A percentile compares a stretch with the other conserved stretches of the same genome.
Evolutionary conservation across 1,140 invertebrate species (phyloP).

Genomic region (Drosophila sucinea): DNA sequence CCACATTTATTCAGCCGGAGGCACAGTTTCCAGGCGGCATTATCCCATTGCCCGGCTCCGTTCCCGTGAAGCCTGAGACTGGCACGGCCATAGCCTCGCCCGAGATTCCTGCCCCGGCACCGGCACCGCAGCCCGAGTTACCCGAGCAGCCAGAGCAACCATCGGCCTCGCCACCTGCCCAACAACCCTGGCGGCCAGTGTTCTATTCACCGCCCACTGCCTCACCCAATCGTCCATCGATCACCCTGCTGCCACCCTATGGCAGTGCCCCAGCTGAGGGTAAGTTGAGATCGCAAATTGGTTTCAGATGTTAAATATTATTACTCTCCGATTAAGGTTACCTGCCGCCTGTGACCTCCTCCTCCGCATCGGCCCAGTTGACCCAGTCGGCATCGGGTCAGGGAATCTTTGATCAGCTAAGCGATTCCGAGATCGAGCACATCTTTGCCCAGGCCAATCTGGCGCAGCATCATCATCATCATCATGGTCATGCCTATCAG

Average conservation of each 20-base stretch:
- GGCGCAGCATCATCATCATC: constrained; percentile 60
- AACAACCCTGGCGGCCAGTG: constrained; percentile 73
- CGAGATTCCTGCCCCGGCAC: constrained; percentile 61
- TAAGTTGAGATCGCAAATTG: constrained; percentile 12
- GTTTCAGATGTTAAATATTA: not conserved
- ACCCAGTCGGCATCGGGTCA: constrained; percentile 33
- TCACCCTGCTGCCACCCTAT: constrained; percentile 73
- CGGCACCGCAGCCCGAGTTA: constrained; percentile 20
- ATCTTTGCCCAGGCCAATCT: constrained; percentile 75
- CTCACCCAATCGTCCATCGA: constrained; percentile 59
- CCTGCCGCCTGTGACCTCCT: constrained; percentile 57
- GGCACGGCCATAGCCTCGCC: constrained; percentile 74
- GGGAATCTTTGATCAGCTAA: constrained; percentile 73
- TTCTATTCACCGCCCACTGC: constrained; percentile 60
- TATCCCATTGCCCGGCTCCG: constrained; percentile 62
- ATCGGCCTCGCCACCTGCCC: constrained; percentile 35
- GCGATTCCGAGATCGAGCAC: constrained; percentile 72
- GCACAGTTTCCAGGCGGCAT: constrained; percentile 68
- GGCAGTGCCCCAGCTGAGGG: constrained; percentile 70
- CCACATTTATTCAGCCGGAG: constrained; percentile 64
- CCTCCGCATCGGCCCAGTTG: constrained; percentile 33
- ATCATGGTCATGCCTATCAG: constrained; percentile 42
- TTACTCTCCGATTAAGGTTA: constrained; percentile 55
- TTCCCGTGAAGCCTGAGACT: constrained; percentile 56
- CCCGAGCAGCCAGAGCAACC: constrained; percentile 42